phyloP scores from a whole-genome alignment of 2,113 vertebrate species.

The Stigmatopora argus region DNA sequence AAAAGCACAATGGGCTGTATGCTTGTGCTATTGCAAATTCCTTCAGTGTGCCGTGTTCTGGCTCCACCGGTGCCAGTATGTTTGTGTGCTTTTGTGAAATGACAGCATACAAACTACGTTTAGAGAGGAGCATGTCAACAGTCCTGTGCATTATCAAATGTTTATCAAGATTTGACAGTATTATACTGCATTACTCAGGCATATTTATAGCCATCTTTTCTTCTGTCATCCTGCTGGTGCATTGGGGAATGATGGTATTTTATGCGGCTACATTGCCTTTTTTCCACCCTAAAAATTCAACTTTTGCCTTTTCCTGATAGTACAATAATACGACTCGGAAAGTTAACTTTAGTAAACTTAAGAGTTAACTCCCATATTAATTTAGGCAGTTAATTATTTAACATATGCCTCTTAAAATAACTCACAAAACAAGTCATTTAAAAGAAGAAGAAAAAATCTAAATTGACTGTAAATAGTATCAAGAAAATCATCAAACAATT shows the following conservation, averaged over 20 bases:
- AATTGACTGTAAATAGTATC: no score
- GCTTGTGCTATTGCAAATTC: neutral
- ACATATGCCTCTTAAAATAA: no score
- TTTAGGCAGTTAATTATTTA: no score
- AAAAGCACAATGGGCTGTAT: neutral
- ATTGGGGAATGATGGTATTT: neutral
- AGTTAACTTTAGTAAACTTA: no score
- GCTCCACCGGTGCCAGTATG: neutral
- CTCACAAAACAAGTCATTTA: no score
- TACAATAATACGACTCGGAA: no score
- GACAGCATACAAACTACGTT: conserved; percentile 2
- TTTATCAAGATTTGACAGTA: neutral
- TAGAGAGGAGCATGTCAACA: neutral
- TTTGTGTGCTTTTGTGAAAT: neutral
- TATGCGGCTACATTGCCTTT: neutral
- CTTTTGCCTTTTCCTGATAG: no score
- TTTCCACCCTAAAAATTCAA: neutral
- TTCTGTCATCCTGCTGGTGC: neutral
- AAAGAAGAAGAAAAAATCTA: no score
- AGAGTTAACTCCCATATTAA: no score
- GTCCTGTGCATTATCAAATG: conserved; percentile 3
- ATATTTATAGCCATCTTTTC: conserved; percentile 4
- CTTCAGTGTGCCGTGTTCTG: neutral
- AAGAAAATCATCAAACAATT: no score
- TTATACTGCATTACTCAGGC: neutral